These are phyloP conservation scores for Mormyrus iriodes DNA, from an alignment of 2,113 vertebrate genomes.

Conservation along the genomic window DNA sequence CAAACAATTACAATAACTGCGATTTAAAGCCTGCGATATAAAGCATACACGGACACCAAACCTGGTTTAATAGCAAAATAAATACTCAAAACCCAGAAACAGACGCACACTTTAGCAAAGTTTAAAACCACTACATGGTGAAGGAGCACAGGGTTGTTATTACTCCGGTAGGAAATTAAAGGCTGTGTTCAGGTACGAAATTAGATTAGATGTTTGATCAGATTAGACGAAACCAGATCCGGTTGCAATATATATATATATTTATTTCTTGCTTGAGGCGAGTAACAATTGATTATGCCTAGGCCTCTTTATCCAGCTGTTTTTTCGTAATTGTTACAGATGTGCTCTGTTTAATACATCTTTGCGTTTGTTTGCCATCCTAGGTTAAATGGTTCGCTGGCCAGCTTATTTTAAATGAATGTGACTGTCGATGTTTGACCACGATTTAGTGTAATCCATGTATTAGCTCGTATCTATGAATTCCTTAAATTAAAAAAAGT, in stretches of 20 bases:
- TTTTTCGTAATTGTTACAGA: neutral
- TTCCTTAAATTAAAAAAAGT: neutral
- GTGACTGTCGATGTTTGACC: neutral
- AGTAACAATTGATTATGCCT: neutral
- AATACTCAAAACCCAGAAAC: neutral
- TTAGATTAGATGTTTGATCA: constrained; percentile 24
- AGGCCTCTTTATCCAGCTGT: neutral
- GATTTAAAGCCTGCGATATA: neutral
- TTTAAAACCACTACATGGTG: neutral
- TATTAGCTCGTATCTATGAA: neutral
- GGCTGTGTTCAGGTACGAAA: constrained; percentile 20
- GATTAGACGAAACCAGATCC: constrained; percentile 28
- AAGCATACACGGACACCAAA: neutral
- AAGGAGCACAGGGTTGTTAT: too few species aligned
- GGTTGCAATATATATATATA: neutral
- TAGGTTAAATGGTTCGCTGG: neutral
- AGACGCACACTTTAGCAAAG: neutral
- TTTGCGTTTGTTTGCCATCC: neutral
- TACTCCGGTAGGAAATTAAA: constrained; percentile 29
- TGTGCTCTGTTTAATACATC: neutral
- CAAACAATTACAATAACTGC: neutral
- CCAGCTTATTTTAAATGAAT: neutral
- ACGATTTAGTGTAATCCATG: neutral
- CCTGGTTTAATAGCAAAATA: neutral
- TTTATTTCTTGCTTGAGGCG: neutral